Evolutionary conservation across 64 coral and sea anemone genomes (phyloP).

Genomic region (Catalaphyllia jardinei): DNA sequence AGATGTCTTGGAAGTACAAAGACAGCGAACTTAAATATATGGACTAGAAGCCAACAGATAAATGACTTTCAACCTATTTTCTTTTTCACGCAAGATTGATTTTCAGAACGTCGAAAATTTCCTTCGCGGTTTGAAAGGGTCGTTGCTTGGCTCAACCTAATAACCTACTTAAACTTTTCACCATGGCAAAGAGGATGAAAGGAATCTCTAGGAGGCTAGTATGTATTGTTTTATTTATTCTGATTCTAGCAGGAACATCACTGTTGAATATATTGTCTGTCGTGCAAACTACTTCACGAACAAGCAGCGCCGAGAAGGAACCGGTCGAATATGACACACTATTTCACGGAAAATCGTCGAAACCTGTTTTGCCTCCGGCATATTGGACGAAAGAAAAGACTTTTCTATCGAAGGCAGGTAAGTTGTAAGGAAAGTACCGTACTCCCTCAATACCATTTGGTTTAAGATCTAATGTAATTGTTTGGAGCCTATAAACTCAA

Average conservation of each 20-base stretch:
- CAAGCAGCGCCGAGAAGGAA: background rate
- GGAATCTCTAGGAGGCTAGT: background rate
- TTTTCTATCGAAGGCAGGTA: background rate
- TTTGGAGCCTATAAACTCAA: too few relatives aligned
- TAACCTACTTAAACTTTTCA: background rate
- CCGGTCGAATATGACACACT: background rate
- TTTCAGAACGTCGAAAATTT: too few relatives aligned
- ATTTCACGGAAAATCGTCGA: background rate
- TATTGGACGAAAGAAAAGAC: background rate
- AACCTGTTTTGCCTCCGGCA: background rate
- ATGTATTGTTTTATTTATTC: background rate
- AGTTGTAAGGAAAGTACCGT: background rate
- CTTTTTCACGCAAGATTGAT: too few relatives aligned
- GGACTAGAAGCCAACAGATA: background rate
- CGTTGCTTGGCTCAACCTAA: too few relatives aligned
- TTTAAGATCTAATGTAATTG: too few relatives aligned
- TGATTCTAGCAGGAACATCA: background rate
- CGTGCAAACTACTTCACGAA: background rate
- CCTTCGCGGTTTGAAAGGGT: background rate
- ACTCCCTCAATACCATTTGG: too few relatives aligned
- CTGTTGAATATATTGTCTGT: slow-evolving; percentile 28
- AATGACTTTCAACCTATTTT: too few relatives aligned
- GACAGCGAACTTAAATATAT: background rate
- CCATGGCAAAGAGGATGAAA: background rate
- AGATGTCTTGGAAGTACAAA: too few relatives aligned